Percentiles rank a stretch among this genome's conserved stretches.
phyloP scores from a whole-genome alignment of 2,888 invertebrate species.

The Athalia circularis region DNA sequence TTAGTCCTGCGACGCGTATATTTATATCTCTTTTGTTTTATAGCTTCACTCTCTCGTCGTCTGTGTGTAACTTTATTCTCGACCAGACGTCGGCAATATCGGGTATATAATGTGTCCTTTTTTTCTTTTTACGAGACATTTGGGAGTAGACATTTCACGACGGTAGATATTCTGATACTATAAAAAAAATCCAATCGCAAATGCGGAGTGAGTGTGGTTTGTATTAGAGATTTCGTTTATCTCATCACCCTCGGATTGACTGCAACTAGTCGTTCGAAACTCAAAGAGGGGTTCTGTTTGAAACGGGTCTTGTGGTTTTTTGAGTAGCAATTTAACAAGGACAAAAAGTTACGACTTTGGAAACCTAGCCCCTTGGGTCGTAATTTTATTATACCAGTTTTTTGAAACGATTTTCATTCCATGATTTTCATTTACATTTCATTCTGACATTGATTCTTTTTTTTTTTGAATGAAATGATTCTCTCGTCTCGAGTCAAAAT shows the following conservation, averaged over 20 bases:
- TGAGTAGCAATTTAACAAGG: constrained; percentile 16
- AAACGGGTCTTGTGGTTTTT: background rate
- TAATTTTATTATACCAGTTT: background rate
- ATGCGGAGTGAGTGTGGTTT: constrained; percentile 31
- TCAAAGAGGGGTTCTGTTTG: constrained; percentile 27
- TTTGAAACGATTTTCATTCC: background rate
- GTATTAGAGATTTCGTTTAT: constrained; percentile 20
- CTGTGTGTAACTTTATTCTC: background rate
- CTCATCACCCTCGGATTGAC: constrained; percentile 17
- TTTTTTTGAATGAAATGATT: background rate
- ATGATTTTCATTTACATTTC: background rate
- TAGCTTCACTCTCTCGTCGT: background rate
- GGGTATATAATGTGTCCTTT: background rate
- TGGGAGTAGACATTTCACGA: constrained; percentile 25
- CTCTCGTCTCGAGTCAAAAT: no score
- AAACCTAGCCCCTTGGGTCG: constrained; percentile 12
- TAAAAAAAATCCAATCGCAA: constrained; percentile 42
- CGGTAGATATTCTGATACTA: background rate
- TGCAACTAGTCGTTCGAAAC: constrained; percentile 22
- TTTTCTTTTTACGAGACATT: constrained; percentile 27
- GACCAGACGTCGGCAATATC: constrained; percentile 18
- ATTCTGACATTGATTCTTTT: background rate
- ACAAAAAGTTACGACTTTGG: constrained; percentile 28
- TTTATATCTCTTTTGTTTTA: no score
- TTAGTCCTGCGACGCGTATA: no score